Conservation (phyloP, 1,140 invertebrate genomes). For the Euura lappo region DNA sequence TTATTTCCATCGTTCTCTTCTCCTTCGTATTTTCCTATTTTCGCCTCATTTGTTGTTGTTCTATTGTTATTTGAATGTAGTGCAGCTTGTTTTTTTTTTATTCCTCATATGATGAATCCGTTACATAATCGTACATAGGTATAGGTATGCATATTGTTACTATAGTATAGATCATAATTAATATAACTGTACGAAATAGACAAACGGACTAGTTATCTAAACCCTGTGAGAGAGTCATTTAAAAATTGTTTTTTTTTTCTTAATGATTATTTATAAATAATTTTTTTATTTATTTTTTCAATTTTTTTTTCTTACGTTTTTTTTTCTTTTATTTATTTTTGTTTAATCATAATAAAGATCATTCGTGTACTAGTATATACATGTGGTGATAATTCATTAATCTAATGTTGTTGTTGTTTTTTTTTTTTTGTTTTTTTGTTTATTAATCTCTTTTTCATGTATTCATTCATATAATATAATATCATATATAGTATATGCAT, state of each 20-base stretch:
- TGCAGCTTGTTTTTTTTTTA: neutral
- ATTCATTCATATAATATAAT: too few species aligned
- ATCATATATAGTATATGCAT: neutral
- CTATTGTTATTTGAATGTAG: conserved; percentile 12
- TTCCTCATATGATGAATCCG: conserved; percentile 12
- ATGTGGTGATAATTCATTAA: too few species aligned
- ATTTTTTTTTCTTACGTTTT: conserved; percentile 2
- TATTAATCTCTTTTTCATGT: too few species aligned
- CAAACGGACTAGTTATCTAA: conserved; percentile 8
- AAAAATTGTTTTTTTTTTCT: conserved; percentile 11
- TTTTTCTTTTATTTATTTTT: conserved; percentile 12
- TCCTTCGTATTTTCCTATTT: conserved; percentile 10
- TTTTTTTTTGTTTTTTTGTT: too few species aligned
- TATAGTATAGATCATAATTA: too few species aligned
- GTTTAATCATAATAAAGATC: neutral
- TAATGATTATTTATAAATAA: neutral
- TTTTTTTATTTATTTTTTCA: neutral
- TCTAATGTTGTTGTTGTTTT: too few species aligned
- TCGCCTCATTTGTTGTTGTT: conserved; percentile 16
- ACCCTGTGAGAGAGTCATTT: conserved; percentile 14
- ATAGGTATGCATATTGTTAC: neutral
- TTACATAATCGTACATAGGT: conserved; percentile 13
- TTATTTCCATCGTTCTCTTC: conserved; percentile 7
- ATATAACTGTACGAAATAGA: conserved; percentile 11
- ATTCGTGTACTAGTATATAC: too few species aligned